Conservation (phyloP, 2,888 invertebrate species). For the Chesias legatella region DNA sequence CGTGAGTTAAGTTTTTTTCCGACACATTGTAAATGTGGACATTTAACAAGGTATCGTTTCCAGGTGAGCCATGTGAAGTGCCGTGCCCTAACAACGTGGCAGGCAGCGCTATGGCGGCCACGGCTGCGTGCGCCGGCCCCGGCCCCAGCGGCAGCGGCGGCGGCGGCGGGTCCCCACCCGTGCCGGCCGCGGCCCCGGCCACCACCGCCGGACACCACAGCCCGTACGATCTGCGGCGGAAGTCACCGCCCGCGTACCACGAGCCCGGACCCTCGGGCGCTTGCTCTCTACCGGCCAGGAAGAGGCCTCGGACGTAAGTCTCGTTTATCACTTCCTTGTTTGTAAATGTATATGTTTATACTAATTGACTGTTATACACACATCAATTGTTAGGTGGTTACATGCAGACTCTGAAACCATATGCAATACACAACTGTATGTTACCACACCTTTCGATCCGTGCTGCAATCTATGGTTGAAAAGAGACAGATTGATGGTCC, state of each 20-base stretch:
- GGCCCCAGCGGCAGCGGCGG: conserved; percentile 78
- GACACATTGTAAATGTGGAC: neutral
- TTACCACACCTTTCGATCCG: too few species aligned
- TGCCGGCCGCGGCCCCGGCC: conserved; percentile 82
- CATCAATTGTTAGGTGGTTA: too few species aligned
- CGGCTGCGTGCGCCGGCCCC: conserved; percentile 70
- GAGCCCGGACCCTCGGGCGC: conserved; percentile 83
- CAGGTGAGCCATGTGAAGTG: conserved; percentile 89
- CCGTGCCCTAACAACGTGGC: conserved; percentile 86
- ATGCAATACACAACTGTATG: too few species aligned
- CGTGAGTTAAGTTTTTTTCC: too few species aligned
- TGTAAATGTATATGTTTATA: too few species aligned
- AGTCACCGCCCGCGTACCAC: conserved; percentile 87
- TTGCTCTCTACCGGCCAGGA: conserved; percentile 90
- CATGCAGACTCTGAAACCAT: too few species aligned
- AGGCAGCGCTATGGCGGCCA: conserved; percentile 73
- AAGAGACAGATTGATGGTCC: too few species aligned
- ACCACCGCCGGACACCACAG: conserved; percentile 90
- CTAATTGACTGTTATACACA: neutral
- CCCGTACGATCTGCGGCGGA: conserved; percentile 93
- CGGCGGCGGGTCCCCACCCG: conserved; percentile 75
- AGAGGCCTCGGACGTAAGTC: conserved; percentile 86
- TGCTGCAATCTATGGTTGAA: too few species aligned
- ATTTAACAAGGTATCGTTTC: conserved; percentile 30
- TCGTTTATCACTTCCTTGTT: too few species aligned